phyloP scores from a whole-genome alignment of 2,797 vertebrate species.

The Syngnathus rostellatus region DNA sequence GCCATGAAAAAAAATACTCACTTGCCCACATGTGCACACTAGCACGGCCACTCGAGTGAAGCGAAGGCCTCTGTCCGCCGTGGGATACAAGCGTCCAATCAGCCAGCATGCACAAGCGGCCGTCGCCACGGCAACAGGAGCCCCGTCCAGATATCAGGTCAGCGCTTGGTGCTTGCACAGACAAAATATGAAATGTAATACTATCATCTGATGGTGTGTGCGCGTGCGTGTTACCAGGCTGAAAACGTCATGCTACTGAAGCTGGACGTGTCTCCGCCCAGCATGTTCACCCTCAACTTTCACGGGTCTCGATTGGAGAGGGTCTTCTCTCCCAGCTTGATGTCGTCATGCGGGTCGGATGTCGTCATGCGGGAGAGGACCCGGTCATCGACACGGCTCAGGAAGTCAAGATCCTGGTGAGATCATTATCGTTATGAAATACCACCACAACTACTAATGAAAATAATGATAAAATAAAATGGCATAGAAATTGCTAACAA shows the following conservation, averaged over 20 bases:
- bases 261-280: slow-evolving; percentile 85
- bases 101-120: slow-evolving; percentile 91
- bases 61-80: slow-evolving; percentile 83
- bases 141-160: slow-evolving; percentile 87
- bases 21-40: neutral
- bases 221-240: slow-evolving; percentile 62
- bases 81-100: slow-evolving; percentile 94
- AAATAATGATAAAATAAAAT: neutral
- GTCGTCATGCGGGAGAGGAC: slow-evolving; percentile 69
- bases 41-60: slow-evolving; percentile 76
- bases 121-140: slow-evolving; percentile 80
- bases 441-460: neutral
- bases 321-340: slow-evolving; percentile 76
- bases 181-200: neutral
- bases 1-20: too few species aligned
- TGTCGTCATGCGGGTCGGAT: slow-evolving; percentile 69
- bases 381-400: slow-evolving; percentile 71
- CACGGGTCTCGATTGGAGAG: slow-evolving; percentile 77
- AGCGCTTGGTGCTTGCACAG: slow-evolving; percentile 21
- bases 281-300: slow-evolving; percentile 84
- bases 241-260: slow-evolving; percentile 96
- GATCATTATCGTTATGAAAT: slow-evolving; percentile 17
- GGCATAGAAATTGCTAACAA: neutral
- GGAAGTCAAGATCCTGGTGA: slow-evolving; percentile 91
- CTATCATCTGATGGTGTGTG: neutral